Percentiles rank a stretch among this genome's conserved stretches.
Conservation (phyloP, 2,888 invertebrate genomes). For the Odontocolon sp. region DNA sequence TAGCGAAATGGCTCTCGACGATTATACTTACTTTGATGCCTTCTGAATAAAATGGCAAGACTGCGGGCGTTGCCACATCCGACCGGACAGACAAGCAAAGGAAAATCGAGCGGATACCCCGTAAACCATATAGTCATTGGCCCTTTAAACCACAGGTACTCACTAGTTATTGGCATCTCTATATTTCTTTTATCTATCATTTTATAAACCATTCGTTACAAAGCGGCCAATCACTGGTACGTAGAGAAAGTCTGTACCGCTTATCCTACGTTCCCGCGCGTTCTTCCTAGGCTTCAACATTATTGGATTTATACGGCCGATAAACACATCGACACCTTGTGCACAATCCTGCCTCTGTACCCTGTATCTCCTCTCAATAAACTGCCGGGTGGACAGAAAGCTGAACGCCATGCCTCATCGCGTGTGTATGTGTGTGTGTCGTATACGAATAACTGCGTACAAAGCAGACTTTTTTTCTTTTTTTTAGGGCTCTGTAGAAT, state of each 20-base stretch:
- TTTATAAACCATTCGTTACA: too few species aligned
- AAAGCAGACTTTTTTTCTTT: conserved; percentile 6
- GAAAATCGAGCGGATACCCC: too few species aligned
- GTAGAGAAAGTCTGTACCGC: too few species aligned
- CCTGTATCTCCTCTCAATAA: not conserved
- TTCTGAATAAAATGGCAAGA: conserved; percentile 22
- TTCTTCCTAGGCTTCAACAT: conserved; percentile 30
- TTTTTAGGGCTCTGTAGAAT: not conserved
- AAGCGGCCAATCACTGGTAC: too few species aligned
- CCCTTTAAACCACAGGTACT: too few species aligned
- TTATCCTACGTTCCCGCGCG: conserved; percentile 10
- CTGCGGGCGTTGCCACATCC: not conserved
- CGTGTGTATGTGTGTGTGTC: not conserved
- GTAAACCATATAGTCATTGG: too few species aligned
- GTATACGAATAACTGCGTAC: conserved; percentile 4
- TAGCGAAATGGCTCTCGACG: conserved; percentile 49
- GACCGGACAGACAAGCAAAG: conserved; percentile 4
- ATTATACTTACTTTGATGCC: conserved; percentile 45
- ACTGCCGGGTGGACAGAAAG: not conserved
- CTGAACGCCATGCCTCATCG: not conserved
- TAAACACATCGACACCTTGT: conserved; percentile 8
- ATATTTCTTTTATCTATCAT: too few species aligned
- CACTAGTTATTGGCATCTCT: too few species aligned
- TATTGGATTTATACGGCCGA: conserved; percentile 41
- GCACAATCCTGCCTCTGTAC: conserved; percentile 11